A percentile compares a stretch with the other conserved stretches of the same genome.
phyloP scores from a whole-genome alignment of 2,113 vertebrate species.

The Notechis scutatus region DNA sequence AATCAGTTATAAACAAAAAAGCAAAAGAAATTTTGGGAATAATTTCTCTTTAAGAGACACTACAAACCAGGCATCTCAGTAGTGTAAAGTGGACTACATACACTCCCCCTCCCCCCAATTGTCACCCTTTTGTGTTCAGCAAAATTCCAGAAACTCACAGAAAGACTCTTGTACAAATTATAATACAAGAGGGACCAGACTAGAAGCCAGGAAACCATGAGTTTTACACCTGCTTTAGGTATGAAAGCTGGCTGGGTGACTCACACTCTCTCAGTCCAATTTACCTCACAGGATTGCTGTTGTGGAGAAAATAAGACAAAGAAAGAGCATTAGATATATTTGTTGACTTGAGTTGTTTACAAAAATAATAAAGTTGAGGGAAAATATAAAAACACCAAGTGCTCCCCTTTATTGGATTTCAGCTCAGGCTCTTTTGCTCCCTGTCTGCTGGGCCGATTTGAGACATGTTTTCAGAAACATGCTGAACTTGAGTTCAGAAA shows the following conservation, averaged over 20 bases:
- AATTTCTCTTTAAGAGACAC: background rate
- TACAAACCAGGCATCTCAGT: background rate
- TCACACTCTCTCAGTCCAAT: background rate
- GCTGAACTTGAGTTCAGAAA: background rate
- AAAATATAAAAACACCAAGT: background rate
- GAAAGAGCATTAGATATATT: background rate
- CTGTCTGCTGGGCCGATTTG: background rate
- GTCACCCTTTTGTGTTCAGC: background rate
- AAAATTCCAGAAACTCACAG: background rate
- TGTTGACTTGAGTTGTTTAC: background rate
- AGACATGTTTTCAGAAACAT: background rate
- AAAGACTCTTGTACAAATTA: background rate
- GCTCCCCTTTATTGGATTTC: background rate
- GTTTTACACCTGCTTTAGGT: background rate
- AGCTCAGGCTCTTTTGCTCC: background rate
- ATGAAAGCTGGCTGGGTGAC: background rate
- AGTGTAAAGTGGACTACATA: background rate
- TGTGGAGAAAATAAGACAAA: background rate
- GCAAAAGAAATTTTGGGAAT: background rate
- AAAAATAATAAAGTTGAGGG: background rate
- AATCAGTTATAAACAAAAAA: background rate
- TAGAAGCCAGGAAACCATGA: background rate
- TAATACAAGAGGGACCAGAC: background rate
- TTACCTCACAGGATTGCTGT: background rate
- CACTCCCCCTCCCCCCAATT: no score